Conservation (phyloP, 1,140 invertebrate species). For the Drosophila kepulauana region DNA sequence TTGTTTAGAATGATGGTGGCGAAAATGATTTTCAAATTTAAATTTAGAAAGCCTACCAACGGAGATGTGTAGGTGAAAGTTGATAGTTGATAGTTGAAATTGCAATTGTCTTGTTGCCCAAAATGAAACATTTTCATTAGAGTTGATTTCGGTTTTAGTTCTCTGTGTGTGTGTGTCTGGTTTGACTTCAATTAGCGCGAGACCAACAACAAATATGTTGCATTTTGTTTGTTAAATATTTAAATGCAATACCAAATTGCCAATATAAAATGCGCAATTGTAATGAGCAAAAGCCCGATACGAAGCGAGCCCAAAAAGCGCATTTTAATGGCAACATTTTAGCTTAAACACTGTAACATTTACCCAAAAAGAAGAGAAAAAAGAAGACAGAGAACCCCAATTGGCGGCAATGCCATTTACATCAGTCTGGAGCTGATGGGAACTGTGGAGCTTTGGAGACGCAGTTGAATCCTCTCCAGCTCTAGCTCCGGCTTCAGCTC, state of each 20-base stretch:
- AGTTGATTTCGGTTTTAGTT: background rate
- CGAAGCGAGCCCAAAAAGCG: constrained; percentile 24
- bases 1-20: background rate
- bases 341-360: constrained; percentile 73
- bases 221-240: constrained; percentile 65
- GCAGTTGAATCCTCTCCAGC: constrained; percentile 1
- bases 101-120: background rate
- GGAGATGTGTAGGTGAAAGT: too few species aligned
- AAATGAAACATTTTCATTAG: background rate
- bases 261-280: constrained; percentile 68
- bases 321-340: constrained; percentile 78
- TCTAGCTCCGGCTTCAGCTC: background rate
- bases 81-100: background rate
- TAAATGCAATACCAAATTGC: constrained; percentile 66
- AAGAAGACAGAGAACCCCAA: constrained; percentile 39
- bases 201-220: constrained; percentile 47
- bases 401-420: constrained; percentile 39
- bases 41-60: background rate
- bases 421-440: constrained; percentile 17
- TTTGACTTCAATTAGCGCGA: constrained; percentile 70
- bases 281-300: constrained; percentile 50
- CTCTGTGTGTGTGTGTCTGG: constrained; percentile 14
- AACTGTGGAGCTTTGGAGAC: background rate
- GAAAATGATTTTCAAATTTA: background rate
- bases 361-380: constrained; percentile 40